Evolutionary conservation across 2,888 invertebrate genomes (phyloP).

Genomic region (Pseudeuparius sepicola): DNA sequence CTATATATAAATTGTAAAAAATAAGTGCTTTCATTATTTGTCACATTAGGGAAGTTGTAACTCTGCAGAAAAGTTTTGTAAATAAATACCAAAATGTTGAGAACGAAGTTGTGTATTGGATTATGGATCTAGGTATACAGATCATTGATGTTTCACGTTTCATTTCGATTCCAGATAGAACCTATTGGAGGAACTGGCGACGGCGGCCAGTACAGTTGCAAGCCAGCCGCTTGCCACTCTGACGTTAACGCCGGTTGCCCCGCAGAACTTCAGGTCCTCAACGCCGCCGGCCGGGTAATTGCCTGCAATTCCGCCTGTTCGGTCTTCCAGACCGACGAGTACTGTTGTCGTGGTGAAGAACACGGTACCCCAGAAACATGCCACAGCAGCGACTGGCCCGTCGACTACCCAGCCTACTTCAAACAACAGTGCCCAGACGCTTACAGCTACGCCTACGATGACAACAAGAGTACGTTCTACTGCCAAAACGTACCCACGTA

Average conservation of each 20-base stretch:
- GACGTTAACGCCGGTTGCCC: conserved; percentile 38
- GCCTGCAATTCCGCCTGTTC: conserved; percentile 43
- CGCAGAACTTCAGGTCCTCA: conserved; percentile 29
- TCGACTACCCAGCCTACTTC: conserved; percentile 38
- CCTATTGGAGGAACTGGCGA: conserved; percentile 29
- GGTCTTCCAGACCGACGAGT: conserved; percentile 39
- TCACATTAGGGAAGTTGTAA: no score
- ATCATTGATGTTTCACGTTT: no score
- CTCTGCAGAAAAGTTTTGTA: no score
- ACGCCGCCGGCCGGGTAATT: conserved; percentile 28
- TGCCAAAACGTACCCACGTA: no score
- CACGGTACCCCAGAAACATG: conserved; percentile 38
- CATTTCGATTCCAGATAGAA: conserved; percentile 27
- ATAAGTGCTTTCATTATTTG: no score
- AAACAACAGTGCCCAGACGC: conserved; percentile 43
- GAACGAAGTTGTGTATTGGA: no score
- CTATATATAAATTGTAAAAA: no score
- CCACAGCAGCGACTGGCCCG: conserved; percentile 32
- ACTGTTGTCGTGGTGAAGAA: conserved; percentile 40
- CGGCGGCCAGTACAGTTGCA: conserved; percentile 36
- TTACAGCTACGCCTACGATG: conserved; percentile 46
- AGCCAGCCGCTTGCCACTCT: conserved; percentile 31
- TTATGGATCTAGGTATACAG: no score
- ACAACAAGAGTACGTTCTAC: conserved; percentile 41
- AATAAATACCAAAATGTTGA: no score